These are phyloP conservation scores for Desmodus rotundus DNA, from an alignment of 2,113 vertebrate genomes.

Conservation along the genomic window DNA sequence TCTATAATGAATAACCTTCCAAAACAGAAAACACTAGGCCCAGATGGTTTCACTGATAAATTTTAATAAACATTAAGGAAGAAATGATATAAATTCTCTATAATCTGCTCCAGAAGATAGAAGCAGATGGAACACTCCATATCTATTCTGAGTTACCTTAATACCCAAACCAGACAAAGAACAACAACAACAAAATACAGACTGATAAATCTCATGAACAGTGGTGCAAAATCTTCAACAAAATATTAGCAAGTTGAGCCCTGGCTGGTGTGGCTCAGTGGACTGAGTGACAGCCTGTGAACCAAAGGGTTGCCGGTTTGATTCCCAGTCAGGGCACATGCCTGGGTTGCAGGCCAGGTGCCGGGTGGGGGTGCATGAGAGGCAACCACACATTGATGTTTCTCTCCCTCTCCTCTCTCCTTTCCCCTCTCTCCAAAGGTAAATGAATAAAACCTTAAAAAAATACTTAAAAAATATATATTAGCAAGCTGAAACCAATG, in stretches of 20 bases:
- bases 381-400: too few relatives aligned
- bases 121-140: not conserved
- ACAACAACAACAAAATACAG: not conserved
- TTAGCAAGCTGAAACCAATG: not conserved
- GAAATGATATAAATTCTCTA: not conserved
- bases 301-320: too few relatives aligned
- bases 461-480: too few relatives aligned
- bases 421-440: too few relatives aligned
- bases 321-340: too few relatives aligned
- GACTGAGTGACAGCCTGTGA: too few relatives aligned
- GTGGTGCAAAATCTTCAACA: not conserved
- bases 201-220: not conserved
- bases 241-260: not conserved
- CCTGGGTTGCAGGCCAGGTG: too few relatives aligned
- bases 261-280: too few relatives aligned
- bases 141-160: not conserved
- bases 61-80: not conserved
- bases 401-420: too few relatives aligned
- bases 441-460: not conserved
- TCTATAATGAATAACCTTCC: not conserved
- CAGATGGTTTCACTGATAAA: not conserved
- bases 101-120: not conserved
- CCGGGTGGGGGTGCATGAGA: too few relatives aligned
- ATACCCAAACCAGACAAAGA: not conserved
- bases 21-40: not conserved